Evolutionary conservation across 2,888 invertebrate species (phyloP), one percentile per base, ranked within the genome.

Genomic region (Lomographa bimaculata): DNA sequence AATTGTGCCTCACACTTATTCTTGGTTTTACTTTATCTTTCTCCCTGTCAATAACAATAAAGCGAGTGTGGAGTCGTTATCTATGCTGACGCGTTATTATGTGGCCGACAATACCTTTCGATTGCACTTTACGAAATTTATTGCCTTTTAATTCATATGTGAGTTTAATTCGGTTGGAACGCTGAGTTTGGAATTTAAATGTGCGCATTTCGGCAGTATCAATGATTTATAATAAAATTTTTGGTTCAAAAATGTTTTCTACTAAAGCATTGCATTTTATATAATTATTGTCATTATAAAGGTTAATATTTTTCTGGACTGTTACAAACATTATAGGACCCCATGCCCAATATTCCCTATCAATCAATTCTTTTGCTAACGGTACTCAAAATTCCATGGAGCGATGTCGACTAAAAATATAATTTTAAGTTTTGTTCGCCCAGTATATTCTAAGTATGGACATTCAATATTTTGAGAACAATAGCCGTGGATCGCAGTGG

Each of bases 1-100:
- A n/a, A n/a, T n/a, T n/a, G n/a, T 41, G 37, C 43, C 44, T 29
- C 28, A 16, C n/a, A 16, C 39, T 12, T 12, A 18, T n/a, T 11
- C 2, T 12, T 5, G 14, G n/a, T 18, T 40, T 33, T 7, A 28
- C 53, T 57, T 67, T 70, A 65, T 67, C 57, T 60, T 45, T 57
- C 51, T 55, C 50, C 39, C 47, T 57, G 60, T 62, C 63, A 57
- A 68, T 70, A 64, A 60, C 60, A 64, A 65, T 69, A 65, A 64
- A 67, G 58, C 57, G 51, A 54, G 40, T 42, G 53, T 55, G 51
- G 50, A 43, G 38, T 9, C 21, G 37, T 45, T 49, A 49, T 52
- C 53, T 44, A 21, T 17, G 37, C 37, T 37, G 46, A 39, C 43
- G 41, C 36, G 32, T 46, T 52, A 46, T 40, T 30, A 30, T 35